These are phyloP conservation scores for Phoebastria nigripes DNA, from an alignment of 2,797 vertebrate genomes.

Conservation along the genomic window DNA sequence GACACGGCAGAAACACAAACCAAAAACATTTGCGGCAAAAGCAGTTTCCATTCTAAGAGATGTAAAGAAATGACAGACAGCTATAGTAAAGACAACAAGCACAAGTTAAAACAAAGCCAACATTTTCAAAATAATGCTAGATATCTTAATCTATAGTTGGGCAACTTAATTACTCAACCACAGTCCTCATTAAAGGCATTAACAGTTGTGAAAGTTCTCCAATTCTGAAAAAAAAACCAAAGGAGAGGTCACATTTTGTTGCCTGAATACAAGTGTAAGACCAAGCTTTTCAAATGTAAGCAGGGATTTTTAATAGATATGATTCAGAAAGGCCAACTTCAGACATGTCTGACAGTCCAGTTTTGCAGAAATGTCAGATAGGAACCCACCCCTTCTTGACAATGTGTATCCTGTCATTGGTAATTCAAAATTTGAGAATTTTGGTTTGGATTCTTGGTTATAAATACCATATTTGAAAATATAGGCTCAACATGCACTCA, in stretches of 20 bases:
- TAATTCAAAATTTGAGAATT: background rate
- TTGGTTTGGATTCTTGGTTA: background rate
- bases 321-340: background rate
- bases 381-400: background rate
- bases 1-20: background rate
- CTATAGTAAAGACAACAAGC: background rate
- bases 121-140: background rate
- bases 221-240: background rate
- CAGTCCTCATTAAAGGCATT: background rate
- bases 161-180: background rate
- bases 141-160: background rate
- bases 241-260: background rate
- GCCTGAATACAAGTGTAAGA: background rate
- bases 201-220: background rate
- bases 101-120: background rate
- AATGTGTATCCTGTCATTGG: rapidly evolving
- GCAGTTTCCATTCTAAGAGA: background rate
- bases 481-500: background rate
- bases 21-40: background rate
- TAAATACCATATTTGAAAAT: background rate
- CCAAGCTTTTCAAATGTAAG: background rate
- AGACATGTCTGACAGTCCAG: background rate
- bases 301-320: background rate
- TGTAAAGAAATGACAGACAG: background rate
- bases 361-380: background rate